A percentile compares a stretch with the other conserved stretches of the same genome.
These are phyloP conservation scores for Phocoena phocoena DNA, from an alignment of 2,113 vertebrate species.

Conservation along the genomic window DNA sequence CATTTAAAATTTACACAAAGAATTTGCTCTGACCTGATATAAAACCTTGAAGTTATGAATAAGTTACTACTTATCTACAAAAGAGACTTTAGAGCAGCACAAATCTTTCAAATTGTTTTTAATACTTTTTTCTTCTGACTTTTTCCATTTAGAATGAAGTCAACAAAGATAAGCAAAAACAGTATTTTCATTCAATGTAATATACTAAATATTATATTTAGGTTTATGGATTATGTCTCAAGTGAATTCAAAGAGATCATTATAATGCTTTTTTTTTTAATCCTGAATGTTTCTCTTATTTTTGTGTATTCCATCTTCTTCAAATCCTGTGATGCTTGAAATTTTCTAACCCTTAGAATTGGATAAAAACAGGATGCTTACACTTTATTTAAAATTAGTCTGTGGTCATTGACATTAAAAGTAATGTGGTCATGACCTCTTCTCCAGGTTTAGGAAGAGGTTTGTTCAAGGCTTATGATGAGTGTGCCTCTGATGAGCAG, in stretches of 20 bases:
- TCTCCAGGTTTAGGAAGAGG: neutral
- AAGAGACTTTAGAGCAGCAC: neutral
- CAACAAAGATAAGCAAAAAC: neutral
- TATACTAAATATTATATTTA: neutral
- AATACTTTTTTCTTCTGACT: neutral
- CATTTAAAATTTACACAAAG: constrained; percentile 48
- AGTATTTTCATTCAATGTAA: neutral
- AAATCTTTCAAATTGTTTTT: neutral
- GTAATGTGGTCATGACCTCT: neutral
- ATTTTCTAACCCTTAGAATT: neutral
- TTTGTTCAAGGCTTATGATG: neutral
- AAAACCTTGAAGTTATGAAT: constrained; percentile 7
- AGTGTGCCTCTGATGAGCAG: neutral
- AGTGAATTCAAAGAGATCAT: neutral
- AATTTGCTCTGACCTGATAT: neutral
- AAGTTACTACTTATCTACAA: neutral
- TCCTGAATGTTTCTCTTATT: neutral
- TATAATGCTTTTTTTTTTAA: neutral
- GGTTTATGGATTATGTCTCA: neutral
- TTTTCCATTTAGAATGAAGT: neutral
- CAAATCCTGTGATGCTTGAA: neutral
- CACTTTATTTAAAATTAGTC: neutral
- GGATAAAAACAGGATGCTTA: neutral
- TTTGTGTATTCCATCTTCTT: neutral
- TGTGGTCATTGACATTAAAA: neutral